Evolutionary conservation across 2,888 invertebrate species (phyloP).

Genomic region (Gymnoscelis rufifasciata): DNA sequence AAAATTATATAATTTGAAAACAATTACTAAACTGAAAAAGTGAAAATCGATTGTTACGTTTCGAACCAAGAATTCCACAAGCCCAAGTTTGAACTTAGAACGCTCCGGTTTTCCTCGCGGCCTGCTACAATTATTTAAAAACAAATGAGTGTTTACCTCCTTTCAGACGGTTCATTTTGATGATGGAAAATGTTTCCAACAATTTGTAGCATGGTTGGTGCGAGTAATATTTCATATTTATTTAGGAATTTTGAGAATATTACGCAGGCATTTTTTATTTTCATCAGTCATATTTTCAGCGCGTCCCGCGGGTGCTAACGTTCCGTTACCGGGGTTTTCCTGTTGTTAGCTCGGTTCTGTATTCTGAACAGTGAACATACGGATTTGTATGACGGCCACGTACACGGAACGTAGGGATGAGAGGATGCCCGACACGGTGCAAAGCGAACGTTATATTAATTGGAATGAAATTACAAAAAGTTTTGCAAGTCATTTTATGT

Average conservation of each 20-base stretch:
- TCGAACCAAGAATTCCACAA: too few species aligned
- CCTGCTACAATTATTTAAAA: slow-evolving; percentile 8
- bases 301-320: slow-evolving; percentile 21
- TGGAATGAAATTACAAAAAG: slow-evolving; percentile 13
- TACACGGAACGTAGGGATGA: slow-evolving; percentile 18
- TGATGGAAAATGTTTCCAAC: slow-evolving; percentile 6
- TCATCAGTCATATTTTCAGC: slow-evolving; percentile 22
- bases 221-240: slow-evolving; percentile 13
- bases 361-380: slow-evolving; percentile 19
- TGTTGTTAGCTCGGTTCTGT: slow-evolving; percentile 1
- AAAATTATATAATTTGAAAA: too few species aligned
- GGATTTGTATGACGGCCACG: slow-evolving; percentile 25
- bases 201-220: neutral
- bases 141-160: slow-evolving; percentile 1
- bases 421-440: slow-evolving; percentile 16
- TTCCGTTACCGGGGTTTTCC: slow-evolving; percentile 18
- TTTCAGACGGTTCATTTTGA: slow-evolving; percentile 12
- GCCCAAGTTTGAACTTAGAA: neutral
- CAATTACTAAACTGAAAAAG: too few species aligned
- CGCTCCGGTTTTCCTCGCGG: neutral
- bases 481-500: slow-evolving; percentile 10
- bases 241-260: slow-evolving; percentile 13
- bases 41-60: too few species aligned
- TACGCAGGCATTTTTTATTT: slow-evolving; percentile 13
- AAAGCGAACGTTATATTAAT: slow-evolving; percentile 18